Base-by-base conservation (phyloP, 1,140 invertebrate genomes). In the Eupristina koningsbergeri region DNA sequence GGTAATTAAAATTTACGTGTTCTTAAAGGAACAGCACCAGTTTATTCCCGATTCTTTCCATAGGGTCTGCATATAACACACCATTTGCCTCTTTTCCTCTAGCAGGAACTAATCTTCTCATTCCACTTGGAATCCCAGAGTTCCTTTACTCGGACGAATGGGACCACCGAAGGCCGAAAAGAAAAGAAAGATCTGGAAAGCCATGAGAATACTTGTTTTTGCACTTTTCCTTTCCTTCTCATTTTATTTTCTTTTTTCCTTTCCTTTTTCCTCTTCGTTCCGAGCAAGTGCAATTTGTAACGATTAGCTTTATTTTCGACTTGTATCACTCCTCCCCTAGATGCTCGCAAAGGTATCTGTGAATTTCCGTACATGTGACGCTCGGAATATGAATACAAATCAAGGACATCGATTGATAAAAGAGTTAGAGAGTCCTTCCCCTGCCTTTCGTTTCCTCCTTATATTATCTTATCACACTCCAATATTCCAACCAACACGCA, bases 281-380 rank as follows among this genome's bases (percentile, higher is more conserved):
- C 50, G 45, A 76, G 45, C 69, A 29, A 22, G 11, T 50, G 45
- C 63, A 36, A 61, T 67, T 74, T n/a, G 41, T 83, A 83, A 83
- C 81, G 64, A 64, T 78, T 81, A 61, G 47, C 80, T 81, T 64
- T 22, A 53, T 64, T 81, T 81, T 75, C 58, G 58, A 81, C 36
- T 63, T n/a, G 15, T 58, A 17, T 3, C 22, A 3, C 29, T 34
- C 26, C 17, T 58, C 64, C 41, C 13, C 0, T 31, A n/a, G 8
- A 9, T 47, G 47, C 50, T 31, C 17, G 9, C 31, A 1, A 0
- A 71, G 19, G n/a, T 41, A 13, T 61, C 7, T 64, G n/a, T 8
- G n/a, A n/a, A 19, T 61, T 19, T 61, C 6, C 29, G 31, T 8
- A n/a, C 19, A 17, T 39, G 58, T 26, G 9, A 17, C 29, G n/a